Base-by-base conservation (phyloP, 2,113 vertebrate genomes). In the Malurus elegans region DNA sequence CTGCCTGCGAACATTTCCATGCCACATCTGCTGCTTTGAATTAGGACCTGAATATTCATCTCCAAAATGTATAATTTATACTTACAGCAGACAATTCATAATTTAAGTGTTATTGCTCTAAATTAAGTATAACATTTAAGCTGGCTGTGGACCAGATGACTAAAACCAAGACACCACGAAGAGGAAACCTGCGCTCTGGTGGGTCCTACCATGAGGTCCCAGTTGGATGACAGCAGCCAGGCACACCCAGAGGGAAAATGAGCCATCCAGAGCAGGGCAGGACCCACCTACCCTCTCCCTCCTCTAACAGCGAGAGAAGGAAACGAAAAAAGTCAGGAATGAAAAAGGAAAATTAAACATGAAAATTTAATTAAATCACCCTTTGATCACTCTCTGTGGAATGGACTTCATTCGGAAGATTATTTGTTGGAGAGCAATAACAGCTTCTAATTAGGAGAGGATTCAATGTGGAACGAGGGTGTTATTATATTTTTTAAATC, bases 351-450 rank as follows among this genome's bases (percentile, higher is more conserved):
- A 97, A 97, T 98, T 96, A 97, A 98, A 97, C 96, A 96, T 96
- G 96, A 98, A 97, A 97, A 96, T 98, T 97, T 98, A 97, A 98
- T 97, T 98, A 97, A 97, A 93, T 96, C 90, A 90, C 91, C 74
- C 92, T 92, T 94, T 97, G 97, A 96, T 97, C 93, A 18, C 93
- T 97, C 96, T 97, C 93, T 62, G 90, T 9, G 94, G 96, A 93
- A 95, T 42, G n/a, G 74, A 85, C 12, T 28, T 75, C 67, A 80
- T 93, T 92, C 58, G 36, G 88, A 94, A 97, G 81, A 96, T 94
- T 96, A 93, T 96, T 97, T 97, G 94, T 92, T 88, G 94, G 95
- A 95, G 92, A 96, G 96, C 93, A 96, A 88, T 97, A 97, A 96
- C 90, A 82, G 92, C 97, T 92, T 87, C 94, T 93, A 82, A 95